These are phyloP conservation scores for Cosmia trapezina DNA, from an alignment of 2,888 invertebrate species.

Conservation along the genomic window DNA sequence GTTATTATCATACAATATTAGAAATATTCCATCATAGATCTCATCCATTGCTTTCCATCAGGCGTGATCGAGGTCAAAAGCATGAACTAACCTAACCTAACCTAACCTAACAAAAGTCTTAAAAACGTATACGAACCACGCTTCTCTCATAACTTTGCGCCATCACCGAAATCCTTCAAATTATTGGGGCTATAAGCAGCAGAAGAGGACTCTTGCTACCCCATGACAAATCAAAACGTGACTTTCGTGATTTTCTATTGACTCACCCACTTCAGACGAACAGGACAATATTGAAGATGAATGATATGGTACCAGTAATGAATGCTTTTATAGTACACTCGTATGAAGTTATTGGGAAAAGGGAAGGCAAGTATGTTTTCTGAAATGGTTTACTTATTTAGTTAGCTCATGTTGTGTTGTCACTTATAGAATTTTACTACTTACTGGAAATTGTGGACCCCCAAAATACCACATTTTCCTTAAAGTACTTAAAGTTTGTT, in stretches of 20 bases:
- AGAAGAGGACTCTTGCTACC: conserved; percentile 64
- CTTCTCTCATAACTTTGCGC: conserved; percentile 13
- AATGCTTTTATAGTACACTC: conserved; percentile 28
- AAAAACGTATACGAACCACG: not conserved
- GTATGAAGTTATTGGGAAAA: conserved; percentile 4
- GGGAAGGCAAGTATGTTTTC: conserved; percentile 9
- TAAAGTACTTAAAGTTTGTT: not conserved
- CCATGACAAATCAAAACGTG: conserved; percentile 73
- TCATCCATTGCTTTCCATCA: too few relatives aligned
- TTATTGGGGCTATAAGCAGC: conserved; percentile 72
- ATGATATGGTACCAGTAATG: conserved; percentile 43
- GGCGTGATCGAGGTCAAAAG: too few relatives aligned
- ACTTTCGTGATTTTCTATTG: conserved; percentile 67
- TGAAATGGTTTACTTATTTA: conserved; percentile 13
- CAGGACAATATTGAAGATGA: conserved; percentile 56
- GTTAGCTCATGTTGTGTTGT: not conserved
- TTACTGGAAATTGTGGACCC: too few relatives aligned
- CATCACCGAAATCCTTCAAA: conserved; percentile 61
- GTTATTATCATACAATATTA: too few relatives aligned
- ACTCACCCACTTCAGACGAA: conserved; percentile 51
- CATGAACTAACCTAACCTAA: too few relatives aligned
- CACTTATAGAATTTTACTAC: not conserved
- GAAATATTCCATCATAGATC: too few relatives aligned
- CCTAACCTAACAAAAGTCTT: too few relatives aligned
- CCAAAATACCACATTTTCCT: too few relatives aligned